A percentile compares a stretch with the other conserved stretches of the same genome.
phyloP scores from a whole-genome alignment of 2,113 vertebrate species.

The Apeltes quadracus region DNA sequence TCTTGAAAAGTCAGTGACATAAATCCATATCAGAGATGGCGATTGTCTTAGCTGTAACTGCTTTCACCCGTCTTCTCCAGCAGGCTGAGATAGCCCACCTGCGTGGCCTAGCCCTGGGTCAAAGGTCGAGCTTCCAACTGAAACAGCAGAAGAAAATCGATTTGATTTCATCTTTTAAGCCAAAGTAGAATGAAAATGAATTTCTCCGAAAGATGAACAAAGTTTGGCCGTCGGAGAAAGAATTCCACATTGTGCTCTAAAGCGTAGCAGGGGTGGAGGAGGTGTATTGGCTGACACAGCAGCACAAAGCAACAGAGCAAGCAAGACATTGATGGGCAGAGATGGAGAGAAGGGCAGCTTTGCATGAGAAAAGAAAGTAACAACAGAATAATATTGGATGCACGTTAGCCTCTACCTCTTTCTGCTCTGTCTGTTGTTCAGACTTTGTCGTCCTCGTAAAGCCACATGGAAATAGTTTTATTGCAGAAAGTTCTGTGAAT shows the following conservation, averaged over 20 bases:
- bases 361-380: constrained; percentile 49
- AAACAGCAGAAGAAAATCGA: constrained; percentile 45
- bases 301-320: constrained; percentile 55
- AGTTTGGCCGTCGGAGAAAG: not conserved
- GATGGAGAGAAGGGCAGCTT: constrained; percentile 37
- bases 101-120: constrained; percentile 49
- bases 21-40: constrained; percentile 59
- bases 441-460: constrained; percentile 13
- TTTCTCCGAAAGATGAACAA: not conserved
- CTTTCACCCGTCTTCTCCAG: constrained; percentile 43
- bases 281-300: too few relatives aligned
- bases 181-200: not conserved
- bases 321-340: constrained; percentile 48
- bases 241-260: not conserved
- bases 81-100: constrained; percentile 44
- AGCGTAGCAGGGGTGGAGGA: too few relatives aligned
- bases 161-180: constrained; percentile 24
- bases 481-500: not conserved
- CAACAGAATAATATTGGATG: constrained; percentile 17
- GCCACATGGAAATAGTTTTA: constrained; percentile 10
- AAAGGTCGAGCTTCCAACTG: constrained; percentile 34
- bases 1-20: constrained; percentile 64
- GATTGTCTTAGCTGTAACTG: constrained; percentile 46
- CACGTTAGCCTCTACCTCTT: constrained; percentile 6
- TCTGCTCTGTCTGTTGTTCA: not conserved